A percentile compares a stretch with the other conserved stretches of the same genome.
Conservation (phyloP, 2,797 vertebrate species). For the Sebastes flavidus region DNA sequence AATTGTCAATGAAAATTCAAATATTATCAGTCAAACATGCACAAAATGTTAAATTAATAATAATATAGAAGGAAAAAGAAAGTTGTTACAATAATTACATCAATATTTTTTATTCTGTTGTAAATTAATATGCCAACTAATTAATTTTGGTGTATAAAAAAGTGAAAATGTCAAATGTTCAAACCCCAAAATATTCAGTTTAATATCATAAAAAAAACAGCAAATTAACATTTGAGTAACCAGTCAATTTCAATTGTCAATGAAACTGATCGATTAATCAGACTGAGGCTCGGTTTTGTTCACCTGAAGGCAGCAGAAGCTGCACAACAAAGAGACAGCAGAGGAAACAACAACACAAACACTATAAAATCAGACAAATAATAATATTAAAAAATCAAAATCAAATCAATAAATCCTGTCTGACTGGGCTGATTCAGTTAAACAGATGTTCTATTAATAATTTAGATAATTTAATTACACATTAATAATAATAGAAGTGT, state of each 20-base stretch:
- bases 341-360: not conserved
- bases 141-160: not conserved
- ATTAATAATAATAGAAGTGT: too few relatives aligned
- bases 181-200: not conserved
- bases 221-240: not conserved
- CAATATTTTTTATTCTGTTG: not conserved
- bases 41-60: too few relatives aligned
- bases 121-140: not conserved
- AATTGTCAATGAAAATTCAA: not conserved
- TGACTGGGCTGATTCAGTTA: not conserved
- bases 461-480: not conserved
- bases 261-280: not conserved
- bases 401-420: not conserved
- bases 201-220: not conserved
- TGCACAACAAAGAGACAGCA: conserved; percentile 38
- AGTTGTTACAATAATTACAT: not conserved
- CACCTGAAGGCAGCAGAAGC: not conserved
- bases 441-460: not conserved
- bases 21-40: too few relatives aligned
- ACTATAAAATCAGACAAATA: not conserved
- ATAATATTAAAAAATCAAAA: not conserved
- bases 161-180: not conserved
- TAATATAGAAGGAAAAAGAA: not conserved
- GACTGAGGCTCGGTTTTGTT: not conserved
- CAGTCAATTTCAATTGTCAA: not conserved